These are phyloP conservation scores for Drosophila dives DNA, from an alignment of 2,888 invertebrate genomes.

Conservation along the genomic window DNA sequence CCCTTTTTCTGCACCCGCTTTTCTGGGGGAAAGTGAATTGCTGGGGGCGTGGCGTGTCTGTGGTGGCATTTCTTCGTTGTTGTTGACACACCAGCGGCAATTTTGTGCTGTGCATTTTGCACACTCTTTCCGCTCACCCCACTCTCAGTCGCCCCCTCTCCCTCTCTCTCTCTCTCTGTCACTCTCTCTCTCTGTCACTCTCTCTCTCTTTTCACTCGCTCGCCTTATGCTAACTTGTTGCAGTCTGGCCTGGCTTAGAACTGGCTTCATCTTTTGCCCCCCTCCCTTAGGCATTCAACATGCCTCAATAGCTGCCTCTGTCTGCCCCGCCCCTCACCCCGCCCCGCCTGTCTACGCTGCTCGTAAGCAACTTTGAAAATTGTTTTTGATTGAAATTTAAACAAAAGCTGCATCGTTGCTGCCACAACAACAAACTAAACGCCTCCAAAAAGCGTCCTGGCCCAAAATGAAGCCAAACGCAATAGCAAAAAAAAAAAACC, in stretches of 20 bases:
- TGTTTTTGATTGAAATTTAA: constrained; percentile 77
- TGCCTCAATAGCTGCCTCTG: constrained; percentile 17
- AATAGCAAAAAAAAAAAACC: constrained; percentile 13
- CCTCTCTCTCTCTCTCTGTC: background rate
- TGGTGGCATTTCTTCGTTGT: constrained; percentile 33
- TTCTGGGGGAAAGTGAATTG: constrained; percentile 43
- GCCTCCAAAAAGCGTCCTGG: constrained; percentile 35
- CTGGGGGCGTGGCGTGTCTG: constrained; percentile 49
- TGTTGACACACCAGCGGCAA: constrained; percentile 66
- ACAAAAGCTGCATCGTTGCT: constrained; percentile 58
- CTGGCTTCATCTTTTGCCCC: background rate
- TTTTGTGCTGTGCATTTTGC: constrained; percentile 50
- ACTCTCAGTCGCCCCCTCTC: too few species aligned
- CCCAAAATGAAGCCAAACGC: constrained; percentile 23
- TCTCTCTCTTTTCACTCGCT: too few species aligned
- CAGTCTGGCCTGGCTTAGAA: constrained; percentile 54
- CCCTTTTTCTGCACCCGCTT: constrained; percentile 2
- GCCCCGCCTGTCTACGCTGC: background rate
- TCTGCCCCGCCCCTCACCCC: too few species aligned
- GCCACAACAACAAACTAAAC: constrained; percentile 36
- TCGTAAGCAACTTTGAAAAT: constrained; percentile 67
- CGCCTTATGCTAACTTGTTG: constrained; percentile 60
- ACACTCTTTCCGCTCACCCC: constrained; percentile 10
- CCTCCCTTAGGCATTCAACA: constrained; percentile 39
- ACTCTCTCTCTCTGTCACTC: too few species aligned